Evolutionary conservation across 2,113 vertebrate genomes (phyloP), one percentile per base, ranked within the genome.

Genomic region (Equus quagga): DNA sequence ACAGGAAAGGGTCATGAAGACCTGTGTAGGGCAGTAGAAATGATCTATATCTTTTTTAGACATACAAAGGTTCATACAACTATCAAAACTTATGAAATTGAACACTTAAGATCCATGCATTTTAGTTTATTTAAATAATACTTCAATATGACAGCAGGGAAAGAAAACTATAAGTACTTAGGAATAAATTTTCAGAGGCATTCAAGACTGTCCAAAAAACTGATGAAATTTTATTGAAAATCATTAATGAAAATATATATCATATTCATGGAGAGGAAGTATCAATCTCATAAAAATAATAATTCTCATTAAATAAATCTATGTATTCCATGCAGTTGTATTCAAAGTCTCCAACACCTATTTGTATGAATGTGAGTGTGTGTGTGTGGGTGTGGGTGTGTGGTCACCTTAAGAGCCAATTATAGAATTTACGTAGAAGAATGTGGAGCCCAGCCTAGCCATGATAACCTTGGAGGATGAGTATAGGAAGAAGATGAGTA

Each of bases 81-180:
- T 58, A 78, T 58, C 44, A 58, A 24, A 64, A 85, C 14, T 95
- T 67, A 33, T 62, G 58, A 80, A 64, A 56, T 2, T 84, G 24
- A 80, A 80, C 17, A 69, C 7, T 78, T 93, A 73, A 33, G 6
- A 65, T 33, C 8, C 19, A 31, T 56, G 24, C 24, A 41, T 41
- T 91, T 88, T 62, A 72, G 76, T 81, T 64, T 67, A 75, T 67
- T 89, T 33, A 87, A 91, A 87, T 24, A 86, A 56, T 44, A 44
- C 33, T 81, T 90, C 51, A 65, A 1, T 44, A 78, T 60, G 69
- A 87, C n/a, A 82, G 31, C 36, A 70, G 58, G 33, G 36, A 46
- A 70, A 82, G 75, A 88, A 78, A 75, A 6, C 10, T 21, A 0
- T 23, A 95, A 72, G 24, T 41, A 49, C 3, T 36, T 41, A 76